Percentiles rank a stretch among this genome's conserved stretches.
Evolutionary conservation across 2,888 invertebrate species (phyloP).

Genomic region (Eledona agricola): DNA sequence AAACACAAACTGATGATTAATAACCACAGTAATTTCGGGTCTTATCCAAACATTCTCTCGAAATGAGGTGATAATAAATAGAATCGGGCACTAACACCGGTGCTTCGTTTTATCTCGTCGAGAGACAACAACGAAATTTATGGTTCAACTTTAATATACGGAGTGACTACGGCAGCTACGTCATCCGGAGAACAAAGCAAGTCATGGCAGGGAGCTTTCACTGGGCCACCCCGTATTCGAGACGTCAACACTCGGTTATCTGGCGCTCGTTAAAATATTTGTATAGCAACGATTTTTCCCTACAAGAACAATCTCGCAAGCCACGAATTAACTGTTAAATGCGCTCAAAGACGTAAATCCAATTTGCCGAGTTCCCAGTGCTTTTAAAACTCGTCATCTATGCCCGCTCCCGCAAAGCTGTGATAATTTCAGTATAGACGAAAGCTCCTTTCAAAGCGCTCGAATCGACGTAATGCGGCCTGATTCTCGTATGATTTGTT

Average conservation of each 20-base stretch:
- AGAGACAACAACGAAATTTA: slow-evolving; percentile 7
- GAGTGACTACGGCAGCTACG: no score
- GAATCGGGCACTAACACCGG: slow-evolving; percentile 2
- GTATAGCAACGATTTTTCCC: background rate
- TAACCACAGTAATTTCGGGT: slow-evolving; percentile 6
- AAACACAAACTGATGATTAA: slow-evolving; percentile 4
- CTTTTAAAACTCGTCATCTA: slow-evolving; percentile 25
- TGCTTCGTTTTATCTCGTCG: slow-evolving; percentile 4
- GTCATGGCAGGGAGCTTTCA: no score
- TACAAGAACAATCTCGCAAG: slow-evolving; percentile 2
- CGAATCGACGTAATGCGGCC: slow-evolving; percentile 10
- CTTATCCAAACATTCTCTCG: slow-evolving; percentile 3
- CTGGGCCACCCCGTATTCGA: no score
- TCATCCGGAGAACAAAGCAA: no score
- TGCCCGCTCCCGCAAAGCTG: slow-evolving; percentile 13
- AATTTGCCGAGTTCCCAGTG: slow-evolving; percentile 19
- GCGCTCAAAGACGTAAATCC: slow-evolving; percentile 17
- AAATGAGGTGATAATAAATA: slow-evolving; percentile 21
- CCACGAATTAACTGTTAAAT: slow-evolving; percentile 14
- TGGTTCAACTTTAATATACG: slow-evolving; percentile 1
- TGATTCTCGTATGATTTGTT: slow-evolving; percentile 12
- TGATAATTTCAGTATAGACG: slow-evolving; percentile 22
- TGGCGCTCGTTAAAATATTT: background rate
- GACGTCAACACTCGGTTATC: no score
- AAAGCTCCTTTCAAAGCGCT: slow-evolving; percentile 16